Evolutionary conservation across 2,888 invertebrate genomes (phyloP), one percentile per base, ranked within the genome.

Genomic region (Fragum fragum): DNA sequence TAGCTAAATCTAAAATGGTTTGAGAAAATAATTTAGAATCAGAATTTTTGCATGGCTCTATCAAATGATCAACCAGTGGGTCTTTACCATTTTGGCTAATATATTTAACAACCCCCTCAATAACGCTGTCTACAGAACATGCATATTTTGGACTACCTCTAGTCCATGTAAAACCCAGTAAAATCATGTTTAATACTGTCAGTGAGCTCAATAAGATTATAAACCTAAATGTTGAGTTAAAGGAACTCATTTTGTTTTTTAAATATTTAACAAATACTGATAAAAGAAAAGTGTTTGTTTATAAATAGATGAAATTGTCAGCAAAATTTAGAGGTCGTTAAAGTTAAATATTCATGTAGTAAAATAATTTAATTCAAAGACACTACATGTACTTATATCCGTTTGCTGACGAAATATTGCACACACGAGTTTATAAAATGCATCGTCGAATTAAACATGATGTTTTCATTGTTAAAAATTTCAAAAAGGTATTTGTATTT

Each of bases 101-200:
- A 55, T 80, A 86, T 36, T 70, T 77, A 26, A 77, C 66, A 0
- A 81, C 76, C 16, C 86, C 81, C 9, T 75, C 76, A 36, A 83
- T 59, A 21, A 86, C 82, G 23, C 63, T 76, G 52, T 86, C 81
- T 6, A 79, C 79, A 7, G 83, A 79, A 26, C 86, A 86, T 32
- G 76, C 75, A 42, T 70, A 66, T 16, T 59, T 55, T 1, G 68
- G 68, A 23, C 68, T 70, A 32, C 74, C 73, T 36, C 75, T 63
- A 26, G 79, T 72, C 79, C 76, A 79, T 7, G 81, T 68, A 9
- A 86, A n/a, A 28, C 83, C 83, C 26, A 83, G 53, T 29, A 83
- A 81, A 18, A 76, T 66, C 59, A 86, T 83, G 61, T 86, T 83
- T 21, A 86, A 59, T 11, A 81, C 63, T 1, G 86, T 86, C 7